phyloP scores from a whole-genome alignment of 2,888 invertebrate species.

The Ophion ventricosus region DNA sequence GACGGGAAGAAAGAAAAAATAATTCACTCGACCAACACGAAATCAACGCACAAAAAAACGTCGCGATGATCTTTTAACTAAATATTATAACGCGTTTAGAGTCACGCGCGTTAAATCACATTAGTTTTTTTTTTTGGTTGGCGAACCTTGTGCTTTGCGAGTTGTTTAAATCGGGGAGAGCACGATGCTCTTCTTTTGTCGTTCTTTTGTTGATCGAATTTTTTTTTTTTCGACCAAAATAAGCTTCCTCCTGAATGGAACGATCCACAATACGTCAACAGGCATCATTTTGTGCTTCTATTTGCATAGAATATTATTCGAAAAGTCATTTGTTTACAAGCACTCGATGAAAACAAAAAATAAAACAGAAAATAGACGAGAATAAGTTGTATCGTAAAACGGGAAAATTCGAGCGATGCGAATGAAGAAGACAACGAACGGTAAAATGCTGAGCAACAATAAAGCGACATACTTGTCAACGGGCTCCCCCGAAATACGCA shows the following conservation, averaged over 20 bases:
- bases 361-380: not conserved
- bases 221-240: no score
- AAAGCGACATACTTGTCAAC: conserved; percentile 2
- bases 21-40: no score
- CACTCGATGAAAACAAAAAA: not conserved
- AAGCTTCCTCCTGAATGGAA: no score
- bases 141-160: conserved; percentile 56
- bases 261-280: no score
- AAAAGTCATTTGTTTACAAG: not conserved
- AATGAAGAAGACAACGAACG: no score
- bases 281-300: no score
- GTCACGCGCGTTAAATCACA: conserved; percentile 53
- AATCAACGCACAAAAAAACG: not conserved
- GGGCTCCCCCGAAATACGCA: conserved; percentile 32
- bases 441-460: conserved; percentile 22
- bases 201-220: not conserved
- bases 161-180: conserved; percentile 24
- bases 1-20: conserved; percentile 11
- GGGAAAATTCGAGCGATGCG: no score
- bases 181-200: no score
- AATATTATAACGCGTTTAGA: conserved; percentile 55
- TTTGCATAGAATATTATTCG: no score
- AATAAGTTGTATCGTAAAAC: no score
- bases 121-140: conserved; percentile 43
- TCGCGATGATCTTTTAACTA: conserved; percentile 45